Conservation (phyloP, 2,113 vertebrate genomes). For the Chunga burmeisteri region DNA sequence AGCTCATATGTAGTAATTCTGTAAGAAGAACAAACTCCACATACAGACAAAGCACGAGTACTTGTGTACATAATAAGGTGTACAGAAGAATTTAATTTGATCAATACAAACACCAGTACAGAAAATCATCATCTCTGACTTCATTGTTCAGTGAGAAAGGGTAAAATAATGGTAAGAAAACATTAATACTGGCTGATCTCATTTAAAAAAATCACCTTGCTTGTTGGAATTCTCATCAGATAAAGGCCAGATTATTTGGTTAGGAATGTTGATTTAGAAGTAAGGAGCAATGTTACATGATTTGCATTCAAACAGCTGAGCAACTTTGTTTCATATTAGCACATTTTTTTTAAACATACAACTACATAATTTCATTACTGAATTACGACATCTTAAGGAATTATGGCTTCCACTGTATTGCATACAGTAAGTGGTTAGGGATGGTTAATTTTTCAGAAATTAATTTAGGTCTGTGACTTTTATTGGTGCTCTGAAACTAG, state of each 20-base stretch:
- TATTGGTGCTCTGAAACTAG: neutral
- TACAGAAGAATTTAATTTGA: conserved; percentile 4
- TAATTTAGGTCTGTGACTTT: neutral
- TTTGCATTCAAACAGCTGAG: neutral
- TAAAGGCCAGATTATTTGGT: neutral
- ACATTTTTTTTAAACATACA: neutral
- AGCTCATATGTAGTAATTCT: neutral
- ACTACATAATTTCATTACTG: neutral
- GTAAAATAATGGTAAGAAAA: neutral
- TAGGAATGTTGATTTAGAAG: neutral
- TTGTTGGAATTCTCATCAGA: conserved; percentile 4
- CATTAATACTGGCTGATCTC: neutral
- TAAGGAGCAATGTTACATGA: neutral
- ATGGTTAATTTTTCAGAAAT: neutral
- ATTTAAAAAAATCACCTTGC: neutral
- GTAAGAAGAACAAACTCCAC: neutral
- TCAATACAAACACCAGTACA: conserved; percentile 2
- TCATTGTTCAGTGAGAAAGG: neutral
- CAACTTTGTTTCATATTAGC: neutral
- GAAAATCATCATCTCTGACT: conserved; percentile 8
- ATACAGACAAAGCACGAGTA: neutral
- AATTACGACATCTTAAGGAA: neutral
- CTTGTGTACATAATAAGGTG: neutral
- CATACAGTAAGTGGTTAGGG: neutral
- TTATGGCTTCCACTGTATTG: neutral